Base-by-base conservation (phyloP, 2,113 vertebrate genomes). In the Mastomys natalensis region DNA sequence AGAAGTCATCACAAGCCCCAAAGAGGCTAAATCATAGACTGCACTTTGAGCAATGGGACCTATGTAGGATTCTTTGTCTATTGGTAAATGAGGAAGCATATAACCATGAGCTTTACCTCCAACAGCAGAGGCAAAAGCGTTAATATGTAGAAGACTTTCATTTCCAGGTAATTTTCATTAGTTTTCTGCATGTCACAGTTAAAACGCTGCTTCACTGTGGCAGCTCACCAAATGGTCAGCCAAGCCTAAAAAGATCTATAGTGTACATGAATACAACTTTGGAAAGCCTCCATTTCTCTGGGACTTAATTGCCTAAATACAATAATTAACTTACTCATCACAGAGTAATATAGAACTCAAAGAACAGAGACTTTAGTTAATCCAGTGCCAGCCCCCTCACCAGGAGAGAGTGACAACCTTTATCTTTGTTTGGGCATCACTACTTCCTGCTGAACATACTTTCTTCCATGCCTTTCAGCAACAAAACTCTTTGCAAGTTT, bases 271-370 rank as follows among this genome's bases (percentile, higher is more conserved):
- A 97, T 72, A 81, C 81, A 90, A 87, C 87, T 93, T 96, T 95
- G 95, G 82, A 94, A 95, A 40, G 92, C 55, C 89, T 95, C 97
- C 87, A 48, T 84, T 89, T 95, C 93, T 97, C 91, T 70, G 93
- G 92, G 92, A 93, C 95, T 89, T 97, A 88, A 96, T 95, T 94
- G 87, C 51, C 68, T 95, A 70, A 89, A 34, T 72, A 31, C 40
- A 24, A 21, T 82, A 43, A 91, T 94, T 87, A 96, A 94, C 94
- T 96, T 74, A 92, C 92, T 97, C 60, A 4, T 95, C 96, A 93
- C 78, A 91, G 64, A 95, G 55, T 91, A 82, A 70, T 94, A 40
- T 48, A 97, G 96, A 97, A 97, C 96, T 95, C 31, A 95, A 96
- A 89, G 62, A 51, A 5, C 15, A 68, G 74, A 97, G 92, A 34